phyloP scores from a whole-genome alignment of 2,113 vertebrate species.

The Percopsis transmontana region DNA sequence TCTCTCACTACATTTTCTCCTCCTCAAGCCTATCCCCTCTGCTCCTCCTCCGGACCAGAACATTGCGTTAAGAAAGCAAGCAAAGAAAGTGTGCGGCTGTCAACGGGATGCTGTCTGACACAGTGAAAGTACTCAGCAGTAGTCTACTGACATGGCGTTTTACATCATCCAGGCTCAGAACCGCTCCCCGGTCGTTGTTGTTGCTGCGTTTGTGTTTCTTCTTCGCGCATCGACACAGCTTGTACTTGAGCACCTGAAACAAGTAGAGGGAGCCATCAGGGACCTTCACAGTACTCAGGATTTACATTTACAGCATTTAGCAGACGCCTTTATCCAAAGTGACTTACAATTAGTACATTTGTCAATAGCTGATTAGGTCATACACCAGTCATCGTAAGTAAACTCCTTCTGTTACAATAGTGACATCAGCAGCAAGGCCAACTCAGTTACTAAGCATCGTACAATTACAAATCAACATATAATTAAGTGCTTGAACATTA shows the following conservation, averaged over 20 bases:
- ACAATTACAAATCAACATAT: too few relatives aligned
- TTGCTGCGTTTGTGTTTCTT: constrained; percentile 92
- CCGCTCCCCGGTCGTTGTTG: constrained; percentile 93
- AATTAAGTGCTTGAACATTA: too few relatives aligned
- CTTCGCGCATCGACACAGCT: constrained; percentile 87
- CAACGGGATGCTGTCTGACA: constrained; percentile 32
- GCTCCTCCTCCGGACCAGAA: constrained; percentile 10
- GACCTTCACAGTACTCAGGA: constrained; percentile 9
- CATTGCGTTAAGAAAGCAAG: too few relatives aligned
- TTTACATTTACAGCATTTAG: background rate
- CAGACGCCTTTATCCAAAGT: background rate
- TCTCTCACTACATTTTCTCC: background rate
- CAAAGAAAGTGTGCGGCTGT: constrained; percentile 34
- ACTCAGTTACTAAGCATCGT: too few relatives aligned
- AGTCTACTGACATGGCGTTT: constrained; percentile 91
- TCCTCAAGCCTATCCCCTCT: background rate
- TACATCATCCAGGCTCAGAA: constrained; percentile 96
- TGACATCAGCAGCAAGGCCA: too few relatives aligned
- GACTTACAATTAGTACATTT: too few relatives aligned
- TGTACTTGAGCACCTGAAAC: constrained; percentile 92
- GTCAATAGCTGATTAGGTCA: too few relatives aligned
- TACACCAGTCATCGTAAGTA: too few relatives aligned
- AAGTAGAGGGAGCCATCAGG: constrained; percentile 14
- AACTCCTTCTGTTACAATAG: background rate
- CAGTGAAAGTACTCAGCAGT: constrained; percentile 35